A percentile compares a stretch with the other conserved stretches of the same genome.
Evolutionary conservation across 2,797 vertebrate genomes (phyloP).

Genomic region (Gymnodraco acuticeps): DNA sequence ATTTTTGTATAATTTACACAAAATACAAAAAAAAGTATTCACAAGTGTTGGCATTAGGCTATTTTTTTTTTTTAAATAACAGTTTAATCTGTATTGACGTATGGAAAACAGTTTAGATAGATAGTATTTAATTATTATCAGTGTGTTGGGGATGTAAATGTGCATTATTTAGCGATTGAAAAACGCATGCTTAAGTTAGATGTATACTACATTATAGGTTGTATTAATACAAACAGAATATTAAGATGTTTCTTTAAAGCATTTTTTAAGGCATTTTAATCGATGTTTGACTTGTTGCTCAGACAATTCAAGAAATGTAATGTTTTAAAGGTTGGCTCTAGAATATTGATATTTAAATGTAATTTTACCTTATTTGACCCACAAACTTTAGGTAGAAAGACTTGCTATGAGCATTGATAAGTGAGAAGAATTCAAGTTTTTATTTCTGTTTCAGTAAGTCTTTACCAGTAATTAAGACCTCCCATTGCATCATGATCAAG

Average conservation of each 20-base stretch:
- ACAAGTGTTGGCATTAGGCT: no score
- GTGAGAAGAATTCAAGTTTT: neutral
- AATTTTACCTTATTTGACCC: neutral
- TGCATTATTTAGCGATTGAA: no score
- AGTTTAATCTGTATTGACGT: neutral
- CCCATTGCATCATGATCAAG: slow-evolving; percentile 71
- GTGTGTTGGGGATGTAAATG: no score
- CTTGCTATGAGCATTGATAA: neutral
- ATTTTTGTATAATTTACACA: no score
- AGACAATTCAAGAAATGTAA: neutral
- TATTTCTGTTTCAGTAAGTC: neutral
- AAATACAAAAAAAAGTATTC: neutral
- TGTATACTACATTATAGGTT: no score
- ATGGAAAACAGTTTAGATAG: neutral
- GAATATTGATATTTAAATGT: neutral
- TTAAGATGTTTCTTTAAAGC: no score
- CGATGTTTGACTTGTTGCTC: neutral
- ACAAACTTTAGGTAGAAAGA: neutral
- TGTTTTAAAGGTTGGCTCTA: neutral
- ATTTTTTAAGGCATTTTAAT: neutral
- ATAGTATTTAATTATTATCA: no score
- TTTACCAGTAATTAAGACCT: slow-evolving; percentile 22
- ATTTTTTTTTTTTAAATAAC: neutral
- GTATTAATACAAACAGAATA: no score
- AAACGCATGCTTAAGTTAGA: no score